Evolutionary conservation across 2,888 invertebrate genomes (phyloP).

Genomic region (Leucozona laternaria): DNA sequence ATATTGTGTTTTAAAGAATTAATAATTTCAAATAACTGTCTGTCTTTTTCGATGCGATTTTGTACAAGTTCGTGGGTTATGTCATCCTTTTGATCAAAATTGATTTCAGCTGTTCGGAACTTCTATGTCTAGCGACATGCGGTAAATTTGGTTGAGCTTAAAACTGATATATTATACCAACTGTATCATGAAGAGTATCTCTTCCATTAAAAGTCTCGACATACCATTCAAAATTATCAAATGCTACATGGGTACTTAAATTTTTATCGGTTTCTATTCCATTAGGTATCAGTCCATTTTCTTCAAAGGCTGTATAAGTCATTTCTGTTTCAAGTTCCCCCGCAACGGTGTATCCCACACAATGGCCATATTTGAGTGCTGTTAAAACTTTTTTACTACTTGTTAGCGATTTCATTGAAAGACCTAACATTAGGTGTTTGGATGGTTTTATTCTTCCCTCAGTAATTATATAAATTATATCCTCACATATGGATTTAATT

Average conservation of each 20-base stretch:
- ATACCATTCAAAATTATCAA: too few relatives aligned
- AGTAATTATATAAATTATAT: constrained; percentile 1
- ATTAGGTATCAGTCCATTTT: constrained; percentile 37
- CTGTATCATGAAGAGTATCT: too few relatives aligned
- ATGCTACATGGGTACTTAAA: too few relatives aligned
- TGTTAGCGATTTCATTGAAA: constrained; percentile 3
- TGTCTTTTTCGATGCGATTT: constrained; percentile 1
- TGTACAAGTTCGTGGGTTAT: background rate
- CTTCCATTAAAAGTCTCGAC: too few relatives aligned
- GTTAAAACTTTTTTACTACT: constrained; percentile 10
- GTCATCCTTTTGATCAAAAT: background rate
- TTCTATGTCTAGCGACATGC: too few relatives aligned
- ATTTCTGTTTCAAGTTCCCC: constrained; percentile 58
- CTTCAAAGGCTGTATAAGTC: constrained; percentile 39
- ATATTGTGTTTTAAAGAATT: constrained; percentile 6
- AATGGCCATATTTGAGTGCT: background rate
- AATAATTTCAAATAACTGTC: background rate
- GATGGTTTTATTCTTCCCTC: constrained; percentile 13
- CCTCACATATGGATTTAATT: background rate
- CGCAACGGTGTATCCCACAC: constrained; percentile 34
- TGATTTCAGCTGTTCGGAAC: background rate
- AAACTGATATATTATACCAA: too few relatives aligned
- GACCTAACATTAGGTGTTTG: constrained; percentile 9
- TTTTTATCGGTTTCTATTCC: background rate
- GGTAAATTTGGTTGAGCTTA: too few relatives aligned